Evolutionary conservation across 2,797 vertebrate species (phyloP).

Genomic region (Malacoctenus gilli): DNA sequence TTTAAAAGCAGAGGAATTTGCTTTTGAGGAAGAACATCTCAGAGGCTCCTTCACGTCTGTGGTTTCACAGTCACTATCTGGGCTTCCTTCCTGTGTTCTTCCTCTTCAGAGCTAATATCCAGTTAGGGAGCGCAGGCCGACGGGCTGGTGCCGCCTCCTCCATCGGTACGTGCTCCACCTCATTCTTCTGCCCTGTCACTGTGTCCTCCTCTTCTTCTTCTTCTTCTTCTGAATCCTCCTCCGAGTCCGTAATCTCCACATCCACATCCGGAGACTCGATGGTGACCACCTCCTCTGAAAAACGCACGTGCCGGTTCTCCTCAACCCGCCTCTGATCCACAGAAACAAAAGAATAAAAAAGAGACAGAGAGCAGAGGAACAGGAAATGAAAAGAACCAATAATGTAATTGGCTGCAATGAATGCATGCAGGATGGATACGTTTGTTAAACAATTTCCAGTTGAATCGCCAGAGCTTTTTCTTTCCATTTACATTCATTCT

Average conservation of each 20-base stretch:
- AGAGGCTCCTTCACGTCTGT: neutral
- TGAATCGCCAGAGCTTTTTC: too few relatives aligned
- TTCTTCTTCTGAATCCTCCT: constrained; percentile 50
- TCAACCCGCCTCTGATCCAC: constrained; percentile 76
- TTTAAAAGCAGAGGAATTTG: too few relatives aligned
- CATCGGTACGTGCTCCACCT: constrained; percentile 17
- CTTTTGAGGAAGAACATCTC: neutral
- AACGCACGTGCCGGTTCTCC: constrained; percentile 71
- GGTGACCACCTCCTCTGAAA: constrained; percentile 71
- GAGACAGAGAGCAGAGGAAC: neutral
- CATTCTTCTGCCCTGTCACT: constrained; percentile 43
- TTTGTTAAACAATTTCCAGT: too few relatives aligned
- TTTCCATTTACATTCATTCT: too few relatives aligned
- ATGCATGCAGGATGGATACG: too few relatives aligned
- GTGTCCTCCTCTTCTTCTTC: constrained; percentile 64
- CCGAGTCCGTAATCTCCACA: constrained; percentile 34
- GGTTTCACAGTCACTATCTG: constrained; percentile 42
- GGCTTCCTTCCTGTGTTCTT: constrained; percentile 64
- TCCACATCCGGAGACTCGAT: constrained; percentile 50
- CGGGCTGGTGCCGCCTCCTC: constrained; percentile 37
- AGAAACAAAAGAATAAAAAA: neutral
- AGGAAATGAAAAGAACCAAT: too few relatives aligned
- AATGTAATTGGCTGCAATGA: too few relatives aligned
- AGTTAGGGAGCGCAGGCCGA: constrained; percentile 64
- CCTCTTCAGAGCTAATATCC: constrained; percentile 77